Percentiles rank a stretch among this genome's conserved stretches.
These are phyloP conservation scores for Portunus trituberculatus DNA, from an alignment of 1,140 invertebrate species.

Conservation along the genomic window DNA sequence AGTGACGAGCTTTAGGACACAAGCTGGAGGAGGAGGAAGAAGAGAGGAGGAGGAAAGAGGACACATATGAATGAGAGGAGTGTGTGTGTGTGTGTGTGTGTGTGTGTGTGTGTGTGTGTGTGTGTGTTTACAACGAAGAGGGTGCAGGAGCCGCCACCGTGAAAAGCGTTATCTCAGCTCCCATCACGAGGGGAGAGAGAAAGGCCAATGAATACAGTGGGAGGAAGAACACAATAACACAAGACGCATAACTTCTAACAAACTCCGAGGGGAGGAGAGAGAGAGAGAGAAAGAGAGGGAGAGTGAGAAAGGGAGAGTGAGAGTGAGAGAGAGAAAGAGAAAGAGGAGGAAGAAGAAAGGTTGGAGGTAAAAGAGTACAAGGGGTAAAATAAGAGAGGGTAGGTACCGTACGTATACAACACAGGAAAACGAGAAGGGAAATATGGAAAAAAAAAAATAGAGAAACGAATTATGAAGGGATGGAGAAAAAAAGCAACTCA, in stretches of 20 bases:
- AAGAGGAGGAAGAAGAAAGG: neutral
- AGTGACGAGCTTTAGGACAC: neutral
- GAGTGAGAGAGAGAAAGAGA: no score
- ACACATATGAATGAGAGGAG: neutral
- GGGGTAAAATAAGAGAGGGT: neutral
- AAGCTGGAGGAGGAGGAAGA: neutral
- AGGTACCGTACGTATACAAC: neutral
- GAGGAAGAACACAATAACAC: conserved; percentile 22
- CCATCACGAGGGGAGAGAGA: conserved; percentile 16
- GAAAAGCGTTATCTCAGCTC: neutral
- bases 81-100: conserved; percentile 4
- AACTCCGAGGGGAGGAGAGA: neutral
- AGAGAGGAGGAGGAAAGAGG: neutral
- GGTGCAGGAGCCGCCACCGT: neutral
- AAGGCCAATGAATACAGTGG: conserved; percentile 1
- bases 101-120: conserved; percentile 20
- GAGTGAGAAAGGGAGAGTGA: neutral
- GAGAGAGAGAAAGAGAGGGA: neutral
- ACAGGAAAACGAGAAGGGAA: neutral
- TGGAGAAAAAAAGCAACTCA: neutral
- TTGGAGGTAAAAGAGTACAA: neutral
- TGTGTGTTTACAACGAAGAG: conserved; percentile 1
- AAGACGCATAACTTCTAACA: conserved; percentile 22
- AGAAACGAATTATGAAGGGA: neutral
- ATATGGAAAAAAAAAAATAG: neutral